These are phyloP conservation scores for Periparus ater DNA, from an alignment of 2,797 vertebrate genomes.

Conservation along the genomic window DNA sequence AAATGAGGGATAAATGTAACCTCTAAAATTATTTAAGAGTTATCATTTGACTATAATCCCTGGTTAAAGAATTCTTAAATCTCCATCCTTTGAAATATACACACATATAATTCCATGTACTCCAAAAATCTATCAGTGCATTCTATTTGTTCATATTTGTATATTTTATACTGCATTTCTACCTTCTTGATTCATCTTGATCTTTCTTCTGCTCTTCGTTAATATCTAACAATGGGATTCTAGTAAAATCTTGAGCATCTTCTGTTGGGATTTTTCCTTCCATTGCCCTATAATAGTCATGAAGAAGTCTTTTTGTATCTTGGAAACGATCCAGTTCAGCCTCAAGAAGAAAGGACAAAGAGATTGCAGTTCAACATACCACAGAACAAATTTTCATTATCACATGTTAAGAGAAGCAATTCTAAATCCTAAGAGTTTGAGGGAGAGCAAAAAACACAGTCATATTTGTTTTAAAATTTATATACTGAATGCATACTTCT, in stretches of 20 bases:
- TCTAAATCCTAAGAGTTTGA: not conserved
- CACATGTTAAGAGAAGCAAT: not conserved
- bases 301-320: slow-evolving; percentile 82
- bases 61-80: not conserved
- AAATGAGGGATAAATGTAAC: not conserved
- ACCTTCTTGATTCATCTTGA: slow-evolving; percentile 35
- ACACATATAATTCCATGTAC: not conserved
- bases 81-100: not conserved
- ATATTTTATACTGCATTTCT: not conserved
- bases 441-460: not conserved
- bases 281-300: slow-evolving; percentile 87
- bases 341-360: slow-evolving; percentile 68
- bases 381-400: not conserved
- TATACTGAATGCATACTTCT: not conserved
- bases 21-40: not conserved
- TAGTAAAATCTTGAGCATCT: slow-evolving; percentile 56
- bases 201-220: slow-evolving; percentile 36
- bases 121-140: not conserved
- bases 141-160: not conserved
- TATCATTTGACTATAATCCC: not conserved
- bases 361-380: not conserved
- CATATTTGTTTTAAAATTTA: not conserved
- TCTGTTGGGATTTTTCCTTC: slow-evolving; percentile 71
- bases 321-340: slow-evolving; percentile 89
- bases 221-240: slow-evolving; percentile 77